phyloP scores from a whole-genome alignment of 2,113 vertebrate species.

The Coturnix japonica region DNA sequence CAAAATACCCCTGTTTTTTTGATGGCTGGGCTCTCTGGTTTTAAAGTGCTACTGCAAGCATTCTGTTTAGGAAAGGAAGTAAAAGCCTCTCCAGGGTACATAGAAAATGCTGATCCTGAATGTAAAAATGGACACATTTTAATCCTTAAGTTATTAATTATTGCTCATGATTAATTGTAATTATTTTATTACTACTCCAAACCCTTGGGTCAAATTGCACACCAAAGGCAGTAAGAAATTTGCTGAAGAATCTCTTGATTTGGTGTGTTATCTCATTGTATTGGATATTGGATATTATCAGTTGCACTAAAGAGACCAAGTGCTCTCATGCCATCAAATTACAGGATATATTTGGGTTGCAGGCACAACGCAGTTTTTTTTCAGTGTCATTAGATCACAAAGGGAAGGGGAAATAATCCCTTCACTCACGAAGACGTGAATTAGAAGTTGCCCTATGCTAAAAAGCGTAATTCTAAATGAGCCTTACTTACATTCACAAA shows the following conservation, averaged over 20 bases:
- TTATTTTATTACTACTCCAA: slow-evolving; percentile 59
- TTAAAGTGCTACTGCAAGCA: slow-evolving; percentile 29
- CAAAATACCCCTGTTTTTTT: not conserved
- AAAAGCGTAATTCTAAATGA: slow-evolving; percentile 31
- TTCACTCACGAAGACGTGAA: slow-evolving; percentile 49
- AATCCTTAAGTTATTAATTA: slow-evolving; percentile 64
- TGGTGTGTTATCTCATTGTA: slow-evolving; percentile 31
- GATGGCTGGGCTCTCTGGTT: not conserved
- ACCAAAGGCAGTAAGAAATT: not conserved
- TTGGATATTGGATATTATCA: slow-evolving; percentile 48
- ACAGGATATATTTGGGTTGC: slow-evolving; percentile 66
- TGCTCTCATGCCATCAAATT: slow-evolving; percentile 58
- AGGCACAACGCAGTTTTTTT: slow-evolving; percentile 30
- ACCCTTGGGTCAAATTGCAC: slow-evolving; percentile 52
- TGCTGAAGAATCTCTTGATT: slow-evolving; percentile 43
- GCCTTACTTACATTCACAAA: not conserved
- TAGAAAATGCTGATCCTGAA: slow-evolving; percentile 54
- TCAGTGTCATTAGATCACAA: slow-evolving; percentile 60
- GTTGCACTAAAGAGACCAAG: slow-evolving; percentile 41
- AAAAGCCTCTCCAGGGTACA: slow-evolving; percentile 38
- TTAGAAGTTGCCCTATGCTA: not conserved
- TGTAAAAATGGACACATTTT: slow-evolving; percentile 41
- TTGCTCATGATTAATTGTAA: slow-evolving; percentile 61
- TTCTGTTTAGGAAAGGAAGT: slow-evolving; percentile 52
- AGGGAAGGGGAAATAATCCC: slow-evolving; percentile 27